These are phyloP conservation scores for Pandion haliaetus DNA, from an alignment of 2,113 vertebrate genomes.

Conservation along the genomic window DNA sequence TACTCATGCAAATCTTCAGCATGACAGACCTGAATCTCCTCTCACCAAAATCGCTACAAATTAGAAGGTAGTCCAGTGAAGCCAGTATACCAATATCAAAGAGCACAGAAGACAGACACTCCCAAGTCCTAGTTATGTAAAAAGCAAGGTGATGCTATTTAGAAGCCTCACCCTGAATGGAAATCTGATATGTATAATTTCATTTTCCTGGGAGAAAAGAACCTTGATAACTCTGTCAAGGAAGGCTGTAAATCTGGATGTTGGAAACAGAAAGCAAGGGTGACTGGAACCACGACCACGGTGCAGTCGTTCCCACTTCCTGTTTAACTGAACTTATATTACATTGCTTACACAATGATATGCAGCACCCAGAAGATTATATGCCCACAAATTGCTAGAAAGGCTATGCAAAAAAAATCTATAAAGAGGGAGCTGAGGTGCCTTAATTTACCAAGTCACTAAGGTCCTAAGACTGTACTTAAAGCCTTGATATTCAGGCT, in stretches of 20 bases:
- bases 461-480: not conserved
- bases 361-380: slow-evolving; percentile 35
- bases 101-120: not conserved
- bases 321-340: slow-evolving; percentile 62
- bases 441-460: slow-evolving; percentile 30
- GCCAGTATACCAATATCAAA: not conserved
- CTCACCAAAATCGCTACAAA: not conserved
- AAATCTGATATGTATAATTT: slow-evolving; percentile 48
- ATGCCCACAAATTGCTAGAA: slow-evolving; percentile 39
- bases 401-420: not conserved
- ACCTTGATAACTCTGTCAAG: slow-evolving; percentile 24
- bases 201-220: slow-evolving; percentile 36
- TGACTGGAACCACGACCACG: slow-evolving; percentile 15
- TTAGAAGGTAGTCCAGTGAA: not conserved
- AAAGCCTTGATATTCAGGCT: slow-evolving; percentile 8
- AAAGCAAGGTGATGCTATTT: slow-evolving; percentile 11
- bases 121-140: slow-evolving; percentile 1
- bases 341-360: slow-evolving; percentile 30
- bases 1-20: not conserved
- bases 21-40: not conserved
- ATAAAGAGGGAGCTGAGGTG: slow-evolving; percentile 3
- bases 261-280: slow-evolving; percentile 35
- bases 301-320: slow-evolving; percentile 34
- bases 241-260: slow-evolving; percentile 46
- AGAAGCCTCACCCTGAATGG: slow-evolving; percentile 22